Percentiles rank a stretch among this genome's conserved stretches.
Evolutionary conservation across 2,113 vertebrate species (phyloP).

Genomic region (Lagopus leucura): DNA sequence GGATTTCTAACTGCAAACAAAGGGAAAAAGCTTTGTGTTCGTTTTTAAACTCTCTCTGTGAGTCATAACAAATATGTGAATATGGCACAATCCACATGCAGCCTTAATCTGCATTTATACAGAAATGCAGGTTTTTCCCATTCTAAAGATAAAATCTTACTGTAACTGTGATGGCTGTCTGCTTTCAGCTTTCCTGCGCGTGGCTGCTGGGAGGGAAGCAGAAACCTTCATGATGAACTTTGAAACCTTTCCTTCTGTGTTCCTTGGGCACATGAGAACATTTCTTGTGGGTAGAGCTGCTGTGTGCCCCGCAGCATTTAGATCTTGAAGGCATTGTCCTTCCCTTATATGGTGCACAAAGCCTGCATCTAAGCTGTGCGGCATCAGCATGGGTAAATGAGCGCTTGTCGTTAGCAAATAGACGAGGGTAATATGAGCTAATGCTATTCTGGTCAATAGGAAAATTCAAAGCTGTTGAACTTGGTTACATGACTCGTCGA

Average conservation of each 20-base stretch:
- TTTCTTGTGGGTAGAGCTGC: background rate
- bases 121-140: background rate
- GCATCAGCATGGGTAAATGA: background rate
- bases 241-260: background rate
- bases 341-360: constrained; percentile 56
- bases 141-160: background rate
- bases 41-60: background rate
- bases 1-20: background rate
- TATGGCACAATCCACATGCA: background rate
- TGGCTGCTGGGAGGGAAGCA: background rate
- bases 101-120: background rate
- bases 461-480: constrained; percentile 34
- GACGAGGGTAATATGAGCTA: constrained; percentile 47
- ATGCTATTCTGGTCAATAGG: constrained; percentile 63
- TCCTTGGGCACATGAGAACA: background rate
- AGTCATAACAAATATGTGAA: background rate
- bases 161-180: background rate
- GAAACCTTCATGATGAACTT: background rate
- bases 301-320: background rate
- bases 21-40: background rate
- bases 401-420: background rate
- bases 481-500: constrained; percentile 10
- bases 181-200: background rate
- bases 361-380: background rate
- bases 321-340: background rate